These are phyloP conservation scores for Sminthurinus signatus DNA, from an alignment of 1,140 invertebrate genomes.

Conservation along the genomic window DNA sequence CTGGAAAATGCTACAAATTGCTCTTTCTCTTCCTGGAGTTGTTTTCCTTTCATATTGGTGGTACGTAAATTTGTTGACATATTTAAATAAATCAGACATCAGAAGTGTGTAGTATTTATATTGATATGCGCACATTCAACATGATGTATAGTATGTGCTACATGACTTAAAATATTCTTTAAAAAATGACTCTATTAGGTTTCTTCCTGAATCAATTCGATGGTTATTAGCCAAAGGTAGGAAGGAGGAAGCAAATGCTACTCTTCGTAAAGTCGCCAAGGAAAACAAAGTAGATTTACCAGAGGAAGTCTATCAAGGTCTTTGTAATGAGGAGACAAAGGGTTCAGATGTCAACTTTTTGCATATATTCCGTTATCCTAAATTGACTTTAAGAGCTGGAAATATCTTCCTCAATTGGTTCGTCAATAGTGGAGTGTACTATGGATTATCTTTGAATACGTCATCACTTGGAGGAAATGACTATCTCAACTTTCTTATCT, in stretches of 20 bases:
- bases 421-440: slow-evolving; percentile 70
- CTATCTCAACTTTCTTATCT: slow-evolving; percentile 68
- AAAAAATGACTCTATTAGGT: slow-evolving; percentile 52
- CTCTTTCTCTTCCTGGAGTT: slow-evolving; percentile 61
- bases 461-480: slow-evolving; percentile 65
- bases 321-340: slow-evolving; percentile 45
- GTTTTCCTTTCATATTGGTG: slow-evolving; percentile 70
- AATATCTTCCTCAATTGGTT: slow-evolving; percentile 68
- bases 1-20: slow-evolving; percentile 68
- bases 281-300: slow-evolving; percentile 58
- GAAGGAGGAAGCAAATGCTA: slow-evolving; percentile 59
- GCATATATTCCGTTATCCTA: slow-evolving; percentile 58
- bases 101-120: too few relatives aligned
- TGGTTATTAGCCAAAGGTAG: slow-evolving; percentile 73
- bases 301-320: slow-evolving; percentile 51
- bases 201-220: slow-evolving; percentile 73
- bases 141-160: too few relatives aligned
- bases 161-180: too few relatives aligned
- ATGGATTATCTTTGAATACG: slow-evolving; percentile 72
- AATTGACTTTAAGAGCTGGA: slow-evolving; percentile 61
- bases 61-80: too few relatives aligned
- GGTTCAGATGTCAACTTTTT: slow-evolving; percentile 19
- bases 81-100: too few relatives aligned
- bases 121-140: too few relatives aligned
- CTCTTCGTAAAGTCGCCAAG: slow-evolving; percentile 61